phyloP scores from a whole-genome alignment of 2,888 invertebrate genomes.

The Pinctada fucata region DNA sequence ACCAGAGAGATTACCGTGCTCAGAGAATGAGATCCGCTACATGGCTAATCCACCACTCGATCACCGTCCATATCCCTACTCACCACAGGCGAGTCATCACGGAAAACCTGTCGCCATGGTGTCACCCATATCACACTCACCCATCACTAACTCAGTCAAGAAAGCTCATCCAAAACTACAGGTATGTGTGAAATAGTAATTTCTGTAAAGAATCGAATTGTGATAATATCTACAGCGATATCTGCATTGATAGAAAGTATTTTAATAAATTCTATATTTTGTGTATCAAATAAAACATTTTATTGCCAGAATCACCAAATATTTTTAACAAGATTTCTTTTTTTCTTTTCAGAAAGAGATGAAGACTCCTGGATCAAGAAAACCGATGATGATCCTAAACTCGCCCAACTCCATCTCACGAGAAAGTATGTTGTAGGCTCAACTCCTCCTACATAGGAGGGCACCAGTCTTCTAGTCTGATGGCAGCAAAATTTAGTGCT shows the following conservation, averaged over 20 bases:
- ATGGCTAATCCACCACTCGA: conserved; percentile 44
- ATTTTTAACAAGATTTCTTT: not conserved
- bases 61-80: conserved; percentile 48
- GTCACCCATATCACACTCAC: conserved; percentile 50
- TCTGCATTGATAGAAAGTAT: no score
- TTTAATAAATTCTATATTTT: no score
- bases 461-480: no score
- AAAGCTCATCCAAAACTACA: conserved; percentile 49
- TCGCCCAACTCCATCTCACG: conserved; percentile 47
- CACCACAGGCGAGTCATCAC: conserved; percentile 43
- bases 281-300: no score
- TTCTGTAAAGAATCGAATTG: not conserved
- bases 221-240: no score
- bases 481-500: not conserved
- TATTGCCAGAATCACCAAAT: no score
- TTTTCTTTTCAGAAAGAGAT: conserved; percentile 50
- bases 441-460: no score
- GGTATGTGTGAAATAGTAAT: conserved; percentile 31
- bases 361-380: conserved; percentile 56
- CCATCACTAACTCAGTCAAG: conserved; percentile 55
- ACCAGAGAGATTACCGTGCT: conserved; percentile 46
- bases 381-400: conserved; percentile 49
- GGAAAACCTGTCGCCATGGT: conserved; percentile 60
- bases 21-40: conserved; percentile 58
- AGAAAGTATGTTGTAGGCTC: conserved; percentile 49